Evolutionary conservation across 1,140 invertebrate genomes (phyloP).

Genomic region (Pseudomyrmex gracilis): DNA sequence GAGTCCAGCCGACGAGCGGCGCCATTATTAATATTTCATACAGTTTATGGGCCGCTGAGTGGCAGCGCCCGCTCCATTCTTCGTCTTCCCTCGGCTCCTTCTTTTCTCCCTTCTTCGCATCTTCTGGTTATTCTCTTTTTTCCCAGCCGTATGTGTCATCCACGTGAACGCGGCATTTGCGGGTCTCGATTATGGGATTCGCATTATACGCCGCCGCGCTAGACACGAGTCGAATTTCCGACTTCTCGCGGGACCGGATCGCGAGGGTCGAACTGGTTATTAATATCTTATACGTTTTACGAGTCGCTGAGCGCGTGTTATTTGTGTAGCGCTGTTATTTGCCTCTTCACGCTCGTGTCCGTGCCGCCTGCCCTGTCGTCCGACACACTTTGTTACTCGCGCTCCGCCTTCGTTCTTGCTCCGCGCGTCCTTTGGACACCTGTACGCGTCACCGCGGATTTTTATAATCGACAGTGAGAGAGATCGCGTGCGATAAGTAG

Average conservation of each 20-base stretch:
- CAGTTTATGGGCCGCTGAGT: conserved; percentile 77
- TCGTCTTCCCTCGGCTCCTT: conserved; percentile 14
- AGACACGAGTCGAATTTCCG: conserved; percentile 2
- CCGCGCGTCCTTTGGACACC: conserved; percentile 3
- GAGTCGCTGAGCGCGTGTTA: background rate
- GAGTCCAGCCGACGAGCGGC: conserved; percentile 58
- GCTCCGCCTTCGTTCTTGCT: background rate
- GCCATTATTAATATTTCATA: conserved; percentile 79
- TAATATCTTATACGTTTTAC: conserved; percentile 23
- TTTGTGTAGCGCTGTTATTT: background rate
- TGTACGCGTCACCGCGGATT: conserved; percentile 13
- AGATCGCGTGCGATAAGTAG: background rate
- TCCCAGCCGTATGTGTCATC: conserved; percentile 47
- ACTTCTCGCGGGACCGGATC: background rate
- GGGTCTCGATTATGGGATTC: background rate
- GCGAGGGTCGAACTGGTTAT: conserved; percentile 8
- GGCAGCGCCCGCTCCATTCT: conserved; percentile 72
- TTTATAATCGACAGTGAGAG: conserved; percentile 27
- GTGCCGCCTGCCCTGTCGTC: background rate
- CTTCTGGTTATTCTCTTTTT: background rate
- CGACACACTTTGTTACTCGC: background rate
- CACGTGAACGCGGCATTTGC: conserved; percentile 45
- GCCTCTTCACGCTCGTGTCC: background rate
- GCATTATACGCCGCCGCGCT: background rate
- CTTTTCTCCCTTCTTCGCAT: conserved; percentile 1